These are phyloP conservation scores for Sebastes kiyomatsui DNA, from an alignment of 2,797 vertebrate species.

Conservation along the genomic window DNA sequence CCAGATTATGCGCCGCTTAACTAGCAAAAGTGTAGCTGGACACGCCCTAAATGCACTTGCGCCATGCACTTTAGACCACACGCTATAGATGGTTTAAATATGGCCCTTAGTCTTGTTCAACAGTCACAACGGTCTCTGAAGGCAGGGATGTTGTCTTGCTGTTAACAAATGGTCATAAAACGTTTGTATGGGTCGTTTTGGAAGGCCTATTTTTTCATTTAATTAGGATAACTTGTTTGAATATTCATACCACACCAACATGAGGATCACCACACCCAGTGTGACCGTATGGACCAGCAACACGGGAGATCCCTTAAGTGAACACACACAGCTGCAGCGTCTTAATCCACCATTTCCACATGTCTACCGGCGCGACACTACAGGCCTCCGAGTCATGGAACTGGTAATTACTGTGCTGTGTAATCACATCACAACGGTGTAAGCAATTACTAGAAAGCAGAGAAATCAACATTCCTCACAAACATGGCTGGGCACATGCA, in stretches of 20 bases:
- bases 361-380: not conserved
- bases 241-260: not conserved
- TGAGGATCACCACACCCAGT: not conserved
- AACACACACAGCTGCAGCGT: not conserved
- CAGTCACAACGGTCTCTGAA: not conserved
- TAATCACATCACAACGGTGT: not conserved
- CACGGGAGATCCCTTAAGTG: not conserved
- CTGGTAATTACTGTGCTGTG: not conserved
- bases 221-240: not conserved
- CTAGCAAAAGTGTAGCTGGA: too few relatives aligned
- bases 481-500: not conserved
- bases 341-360: not conserved
- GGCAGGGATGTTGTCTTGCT: not conserved
- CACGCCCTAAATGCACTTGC: too few relatives aligned
- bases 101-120: not conserved
- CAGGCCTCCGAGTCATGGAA: not conserved
- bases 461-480: not conserved
- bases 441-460: not conserved
- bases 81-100: too few relatives aligned
- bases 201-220: not conserved
- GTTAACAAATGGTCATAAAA: not conserved
- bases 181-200: not conserved
- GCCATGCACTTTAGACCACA: too few relatives aligned
- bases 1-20: too few relatives aligned
- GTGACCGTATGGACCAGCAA: not conserved